Evolutionary conservation across 1,140 invertebrate species (phyloP), one percentile per base, ranked within the genome.

Genomic region (Dendrolimus kikuchii): DNA sequence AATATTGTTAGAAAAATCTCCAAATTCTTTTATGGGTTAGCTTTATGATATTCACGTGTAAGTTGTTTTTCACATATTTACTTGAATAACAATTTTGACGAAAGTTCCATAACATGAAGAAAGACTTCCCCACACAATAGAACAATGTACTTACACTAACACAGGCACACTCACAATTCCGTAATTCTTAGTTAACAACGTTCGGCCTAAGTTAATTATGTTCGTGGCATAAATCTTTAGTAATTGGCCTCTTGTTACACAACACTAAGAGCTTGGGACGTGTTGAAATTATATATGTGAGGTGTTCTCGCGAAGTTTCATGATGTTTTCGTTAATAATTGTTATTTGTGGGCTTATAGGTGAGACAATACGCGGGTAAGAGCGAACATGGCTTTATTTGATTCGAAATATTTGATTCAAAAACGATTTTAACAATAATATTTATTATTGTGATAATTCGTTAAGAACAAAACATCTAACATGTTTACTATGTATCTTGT

Each of bases 211-310:
- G 81, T 83, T 86, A 86, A 86, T 86, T 86, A 86, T 81, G 74
- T 81, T 81, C 75, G 68, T 66, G 68, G 71, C 77, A 86, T 86
- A 86, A 86, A 86, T 86, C 81, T 86, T 81, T 86, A 65, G 81
- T 86, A 86, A 86, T 86, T 86, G 81, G 81, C 77, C 77, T 86
- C 81, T 68, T 80, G 80, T 86, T 86, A 75, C 81, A 81, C 74
- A 80, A 85, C 70, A 79, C 77, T 82, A 82, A 84, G 74, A 81
- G 77, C 70, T 59, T 60, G 73, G 71, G 75, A 82, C 77, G 81
- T 82, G 81, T 76, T 85, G 82, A 83, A 81, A 86, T 86, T 86
- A 82, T 83, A 86, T 83, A 83, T 86, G 80, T 80, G 77, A 68
- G 76, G 65, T 64, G 62, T 23, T 23, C 23, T 23, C 67, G 59